phyloP scores from a whole-genome alignment of 2,888 invertebrate species.

The Lumbricus terrestris region DNA sequence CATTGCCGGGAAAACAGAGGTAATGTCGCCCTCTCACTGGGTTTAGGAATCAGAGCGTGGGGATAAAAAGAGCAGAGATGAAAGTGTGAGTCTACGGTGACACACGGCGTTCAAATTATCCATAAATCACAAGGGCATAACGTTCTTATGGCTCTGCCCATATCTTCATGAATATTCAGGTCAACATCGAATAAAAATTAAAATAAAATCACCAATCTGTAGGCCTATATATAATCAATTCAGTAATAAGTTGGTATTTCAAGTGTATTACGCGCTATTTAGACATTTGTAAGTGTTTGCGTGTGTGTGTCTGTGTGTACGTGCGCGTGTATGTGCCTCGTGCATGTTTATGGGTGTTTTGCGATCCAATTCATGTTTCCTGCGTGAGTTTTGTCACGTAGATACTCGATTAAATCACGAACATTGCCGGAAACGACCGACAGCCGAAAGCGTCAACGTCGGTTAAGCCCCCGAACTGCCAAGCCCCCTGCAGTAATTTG shows the following conservation, averaged over 20 bases:
- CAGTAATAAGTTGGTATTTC: not conserved
- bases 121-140: not conserved
- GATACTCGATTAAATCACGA: not conserved
- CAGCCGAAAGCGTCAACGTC: not conserved
- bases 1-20: not conserved
- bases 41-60: not conserved
- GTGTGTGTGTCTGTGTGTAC: not conserved
- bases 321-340: not conserved
- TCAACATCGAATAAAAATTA: not conserved
- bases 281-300: not conserved
- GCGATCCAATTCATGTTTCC: not conserved
- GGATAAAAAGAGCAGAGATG: not conserved
- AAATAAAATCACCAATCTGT: no score
- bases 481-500: not conserved
- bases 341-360: no score
- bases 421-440: not conserved
- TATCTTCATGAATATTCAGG: not conserved
- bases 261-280: not conserved
- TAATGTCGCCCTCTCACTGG: not conserved
- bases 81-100: not conserved
- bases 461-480: no score
- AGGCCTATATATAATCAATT: no score
- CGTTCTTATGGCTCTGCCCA: not conserved
- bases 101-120: not conserved
- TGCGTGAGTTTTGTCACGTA: not conserved